Conservation (phyloP, 64 coral and sea anemone genomes). For the Montipora cactus region DNA sequence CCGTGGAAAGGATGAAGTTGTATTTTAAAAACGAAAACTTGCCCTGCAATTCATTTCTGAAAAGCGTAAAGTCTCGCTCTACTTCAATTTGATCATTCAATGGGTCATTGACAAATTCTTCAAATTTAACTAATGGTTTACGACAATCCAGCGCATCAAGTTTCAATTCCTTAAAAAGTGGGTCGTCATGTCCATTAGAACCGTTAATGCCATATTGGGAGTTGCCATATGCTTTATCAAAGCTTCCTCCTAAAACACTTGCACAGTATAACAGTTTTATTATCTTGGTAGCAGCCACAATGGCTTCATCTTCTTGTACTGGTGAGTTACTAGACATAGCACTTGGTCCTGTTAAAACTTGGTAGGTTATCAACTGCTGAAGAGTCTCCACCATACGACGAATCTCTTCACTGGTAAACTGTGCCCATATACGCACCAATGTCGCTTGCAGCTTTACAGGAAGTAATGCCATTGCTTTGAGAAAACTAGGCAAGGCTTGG, state of each 20-base stretch:
- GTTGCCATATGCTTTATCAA: slow-evolving; percentile 12
- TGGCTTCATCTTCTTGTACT: slow-evolving; percentile 90
- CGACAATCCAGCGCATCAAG: slow-evolving; percentile 74
- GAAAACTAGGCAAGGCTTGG: slow-evolving; percentile 87
- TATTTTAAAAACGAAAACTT: slow-evolving; percentile 94
- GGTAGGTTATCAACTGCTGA: slow-evolving; percentile 94
- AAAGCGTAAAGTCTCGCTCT: slow-evolving; percentile 92
- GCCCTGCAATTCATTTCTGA: slow-evolving; percentile 68
- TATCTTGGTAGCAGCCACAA: slow-evolving; percentile 79
- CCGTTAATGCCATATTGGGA: not conserved
- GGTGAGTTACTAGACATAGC: slow-evolving; percentile 20
- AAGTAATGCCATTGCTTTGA: slow-evolving; percentile 79
- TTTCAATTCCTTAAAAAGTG: slow-evolving; percentile 73
- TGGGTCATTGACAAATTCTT: slow-evolving; percentile 98
- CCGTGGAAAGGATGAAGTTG: slow-evolving; percentile 96
- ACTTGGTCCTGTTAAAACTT: slow-evolving; percentile 85
- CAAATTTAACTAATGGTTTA: slow-evolving; percentile 74
- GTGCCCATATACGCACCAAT: slow-evolving; percentile 82
- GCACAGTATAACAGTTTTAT: slow-evolving; percentile 85
- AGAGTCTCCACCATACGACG: slow-evolving; percentile 92
- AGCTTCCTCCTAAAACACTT: slow-evolving; percentile 77
- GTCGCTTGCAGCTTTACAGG: slow-evolving; percentile 76
- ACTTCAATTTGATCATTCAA: slow-evolving; percentile 98
- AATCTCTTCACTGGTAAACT: slow-evolving; percentile 66
- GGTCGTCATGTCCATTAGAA: slow-evolving; percentile 43